Evolutionary conservation across 2,113 vertebrate species (phyloP).

Genomic region (Lucifuga dentata): DNA sequence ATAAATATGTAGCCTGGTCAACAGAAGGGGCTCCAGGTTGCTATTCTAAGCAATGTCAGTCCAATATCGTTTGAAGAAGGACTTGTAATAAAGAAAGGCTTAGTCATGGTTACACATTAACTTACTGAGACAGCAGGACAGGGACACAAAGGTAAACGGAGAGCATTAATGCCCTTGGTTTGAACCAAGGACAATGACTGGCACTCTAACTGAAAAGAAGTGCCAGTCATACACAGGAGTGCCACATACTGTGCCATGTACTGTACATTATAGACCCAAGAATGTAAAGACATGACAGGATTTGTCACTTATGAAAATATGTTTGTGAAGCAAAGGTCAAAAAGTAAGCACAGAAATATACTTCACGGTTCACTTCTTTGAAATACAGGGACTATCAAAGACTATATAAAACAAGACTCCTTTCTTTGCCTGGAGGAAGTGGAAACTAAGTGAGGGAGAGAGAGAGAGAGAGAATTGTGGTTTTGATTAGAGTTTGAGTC

Average conservation of each 20-base stretch:
- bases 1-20: background rate
- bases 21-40: background rate
- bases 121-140: conserved; percentile 18
- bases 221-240: too few species aligned
- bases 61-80: conserved; percentile 52
- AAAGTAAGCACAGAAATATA: conserved; percentile 16
- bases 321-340: too few species aligned
- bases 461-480: conserved; percentile 46
- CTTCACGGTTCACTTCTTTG: conserved; percentile 13
- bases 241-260: too few species aligned
- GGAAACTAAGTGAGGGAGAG: background rate
- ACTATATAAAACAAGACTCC: conserved; percentile 21
- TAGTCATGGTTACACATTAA: conserved; percentile 46
- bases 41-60: conserved; percentile 32
- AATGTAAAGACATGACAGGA: too few species aligned
- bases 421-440: conserved; percentile 3
- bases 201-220: too few species aligned
- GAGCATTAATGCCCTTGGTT: too few species aligned
- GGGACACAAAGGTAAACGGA: conserved; percentile 1
- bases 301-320: too few species aligned
- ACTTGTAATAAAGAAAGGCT: conserved; percentile 20
- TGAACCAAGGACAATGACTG: too few species aligned
- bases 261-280: too few species aligned
- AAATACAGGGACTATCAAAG: background rate
- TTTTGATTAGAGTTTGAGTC: conserved; percentile 71